Conservation (phyloP, 2,113 vertebrate species). For the Steatornis caripensis region DNA sequence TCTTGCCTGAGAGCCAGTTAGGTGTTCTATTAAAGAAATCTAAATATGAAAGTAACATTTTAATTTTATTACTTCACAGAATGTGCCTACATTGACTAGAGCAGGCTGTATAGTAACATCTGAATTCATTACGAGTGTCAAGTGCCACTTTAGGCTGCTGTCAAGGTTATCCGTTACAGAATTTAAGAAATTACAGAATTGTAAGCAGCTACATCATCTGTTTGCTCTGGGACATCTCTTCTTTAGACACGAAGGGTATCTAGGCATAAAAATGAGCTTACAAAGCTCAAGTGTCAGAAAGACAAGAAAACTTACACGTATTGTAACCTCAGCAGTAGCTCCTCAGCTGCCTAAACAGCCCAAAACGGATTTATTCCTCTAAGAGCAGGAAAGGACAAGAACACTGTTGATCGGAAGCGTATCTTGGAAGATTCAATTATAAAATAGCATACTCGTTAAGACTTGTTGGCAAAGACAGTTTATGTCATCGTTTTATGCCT, state of each 20-base stretch:
- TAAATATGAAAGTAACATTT: not conserved
- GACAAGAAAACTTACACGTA: not conserved
- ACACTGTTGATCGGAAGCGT: not conserved
- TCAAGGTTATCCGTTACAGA: not conserved
- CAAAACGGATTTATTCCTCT: not conserved
- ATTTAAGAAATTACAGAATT: not conserved
- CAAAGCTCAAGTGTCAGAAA: not conserved
- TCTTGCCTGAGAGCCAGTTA: not conserved
- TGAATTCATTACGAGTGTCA: not conserved
- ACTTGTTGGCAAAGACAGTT: not conserved
- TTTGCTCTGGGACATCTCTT: not conserved
- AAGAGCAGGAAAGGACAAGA: not conserved
- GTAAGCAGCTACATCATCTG: not conserved
- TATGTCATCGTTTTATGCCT: not conserved
- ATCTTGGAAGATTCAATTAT: not conserved
- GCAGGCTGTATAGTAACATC: not conserved
- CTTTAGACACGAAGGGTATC: not conserved
- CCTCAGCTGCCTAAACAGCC: not conserved
- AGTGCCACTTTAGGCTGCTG: not conserved
- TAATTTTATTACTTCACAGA: not conserved
- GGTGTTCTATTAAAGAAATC: not conserved
- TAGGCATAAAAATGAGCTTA: not conserved
- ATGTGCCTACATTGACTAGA: not conserved
- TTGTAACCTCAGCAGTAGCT: not conserved
- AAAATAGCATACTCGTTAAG: not conserved